These are phyloP conservation scores for Cuniculus paca DNA, from an alignment of 2,797 vertebrate genomes.

Conservation along the genomic window DNA sequence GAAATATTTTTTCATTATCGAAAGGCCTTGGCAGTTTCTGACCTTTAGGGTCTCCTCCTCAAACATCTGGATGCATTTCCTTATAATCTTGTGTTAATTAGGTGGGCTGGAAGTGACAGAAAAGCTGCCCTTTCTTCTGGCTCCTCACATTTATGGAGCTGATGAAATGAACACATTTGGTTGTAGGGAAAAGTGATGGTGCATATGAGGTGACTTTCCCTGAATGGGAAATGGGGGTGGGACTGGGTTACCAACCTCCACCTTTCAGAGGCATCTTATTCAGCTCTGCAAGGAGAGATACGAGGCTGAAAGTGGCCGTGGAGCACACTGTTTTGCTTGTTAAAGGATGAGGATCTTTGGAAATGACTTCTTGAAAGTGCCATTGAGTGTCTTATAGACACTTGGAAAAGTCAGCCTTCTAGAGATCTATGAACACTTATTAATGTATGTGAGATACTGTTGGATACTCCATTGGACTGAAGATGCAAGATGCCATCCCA, in stretches of 20 bases:
- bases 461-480: neutral
- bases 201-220: no score
- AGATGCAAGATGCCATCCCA: neutral
- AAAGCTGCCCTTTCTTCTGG: neutral
- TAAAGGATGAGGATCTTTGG: neutral
- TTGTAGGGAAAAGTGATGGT: neutral
- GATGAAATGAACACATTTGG: neutral
- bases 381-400: neutral
- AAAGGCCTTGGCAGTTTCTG: neutral
- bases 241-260: neutral
- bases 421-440: neutral
- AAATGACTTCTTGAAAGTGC: neutral
- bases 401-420: neutral
- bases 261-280: neutral
- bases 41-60: neutral
- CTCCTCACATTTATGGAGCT: slow-evolving; percentile 7
- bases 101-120: neutral
- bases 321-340: neutral
- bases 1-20: neutral
- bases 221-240: neutral
- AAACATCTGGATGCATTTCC: neutral
- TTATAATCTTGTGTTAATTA: neutral
- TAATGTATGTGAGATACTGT: neutral
- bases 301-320: neutral
- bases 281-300: neutral